phyloP scores from a whole-genome alignment of 2,113 vertebrate species.

The Embiotoca jacksoni region DNA sequence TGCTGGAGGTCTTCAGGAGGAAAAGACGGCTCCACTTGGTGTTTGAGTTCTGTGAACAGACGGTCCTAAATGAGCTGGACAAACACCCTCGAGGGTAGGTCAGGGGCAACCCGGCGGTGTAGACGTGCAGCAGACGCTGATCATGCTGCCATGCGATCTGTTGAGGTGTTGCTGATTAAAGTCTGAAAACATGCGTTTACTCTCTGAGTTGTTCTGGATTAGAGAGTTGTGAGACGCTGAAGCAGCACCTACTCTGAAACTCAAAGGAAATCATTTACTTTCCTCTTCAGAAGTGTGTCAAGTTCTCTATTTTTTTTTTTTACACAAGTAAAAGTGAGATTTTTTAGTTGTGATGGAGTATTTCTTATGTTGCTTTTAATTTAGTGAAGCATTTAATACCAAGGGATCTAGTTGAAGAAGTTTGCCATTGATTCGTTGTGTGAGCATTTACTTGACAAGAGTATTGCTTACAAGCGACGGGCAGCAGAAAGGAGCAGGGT shows the following conservation, averaged over 20 bases:
- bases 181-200: background rate
- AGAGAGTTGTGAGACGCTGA: no score
- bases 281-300: no score
- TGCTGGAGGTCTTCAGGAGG: slow-evolving; percentile 91
- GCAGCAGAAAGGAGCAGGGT: slow-evolving; percentile 19
- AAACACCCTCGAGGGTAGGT: slow-evolving; percentile 88
- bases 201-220: no score
- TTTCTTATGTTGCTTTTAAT: background rate
- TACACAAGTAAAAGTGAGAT: no score
- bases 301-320: no score
- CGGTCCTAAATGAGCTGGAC: slow-evolving; percentile 91
- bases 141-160: background rate
- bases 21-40: slow-evolving; percentile 90
- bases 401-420: background rate
- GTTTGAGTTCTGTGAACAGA: slow-evolving; percentile 93
- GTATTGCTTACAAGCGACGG: background rate
- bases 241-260: no score
- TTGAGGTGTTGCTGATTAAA: background rate
- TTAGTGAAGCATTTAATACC: background rate
- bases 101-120: background rate
- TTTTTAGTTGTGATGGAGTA: no score
- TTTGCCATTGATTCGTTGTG: background rate
- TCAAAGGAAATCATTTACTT: no score
- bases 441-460: slow-evolving; percentile 1
- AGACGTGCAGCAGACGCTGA: background rate